Percentiles rank a stretch among this genome's conserved stretches.
phyloP scores from a whole-genome alignment of 1,140 invertebrate species.

The Drosophila virilis region DNA sequence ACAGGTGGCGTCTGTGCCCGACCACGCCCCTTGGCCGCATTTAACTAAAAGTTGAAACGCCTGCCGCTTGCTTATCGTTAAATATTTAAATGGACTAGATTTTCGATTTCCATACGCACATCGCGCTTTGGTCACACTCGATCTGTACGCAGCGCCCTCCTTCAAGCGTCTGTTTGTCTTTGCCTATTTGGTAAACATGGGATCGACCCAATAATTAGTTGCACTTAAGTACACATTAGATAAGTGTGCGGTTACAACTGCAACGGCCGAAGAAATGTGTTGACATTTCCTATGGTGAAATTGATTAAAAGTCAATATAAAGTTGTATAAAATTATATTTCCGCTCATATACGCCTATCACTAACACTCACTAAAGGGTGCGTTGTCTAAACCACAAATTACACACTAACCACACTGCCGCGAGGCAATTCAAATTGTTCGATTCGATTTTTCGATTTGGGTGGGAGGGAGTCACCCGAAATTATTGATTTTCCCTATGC shows the following conservation, averaged over 20 bases:
- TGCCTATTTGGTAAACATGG: slow-evolving; percentile 22
- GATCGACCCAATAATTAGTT: slow-evolving; percentile 52
- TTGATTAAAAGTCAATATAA: slow-evolving; percentile 51
- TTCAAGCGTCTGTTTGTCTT: slow-evolving; percentile 21
- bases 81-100: slow-evolving; percentile 55
- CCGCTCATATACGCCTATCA: background rate
- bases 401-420: background rate
- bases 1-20: slow-evolving; percentile 38
- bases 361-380: slow-evolving; percentile 13
- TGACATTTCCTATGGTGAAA: slow-evolving; percentile 38
- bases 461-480: slow-evolving; percentile 9
- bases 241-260: slow-evolving; percentile 32
- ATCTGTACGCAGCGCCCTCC: slow-evolving; percentile 14
- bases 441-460: slow-evolving; percentile 13
- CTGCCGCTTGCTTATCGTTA: slow-evolving; percentile 26
- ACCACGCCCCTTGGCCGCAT: slow-evolving; percentile 16
- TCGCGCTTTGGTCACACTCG: background rate
- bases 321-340: slow-evolving; percentile 11
- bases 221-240: slow-evolving; percentile 52
- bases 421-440: slow-evolving; percentile 8
- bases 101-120: background rate
- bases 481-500: slow-evolving; percentile 39
- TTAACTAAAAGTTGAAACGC: slow-evolving; percentile 9
- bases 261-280: slow-evolving; percentile 11
- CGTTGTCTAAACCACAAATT: slow-evolving; percentile 10